These are phyloP conservation scores for Lepus americanus DNA, from an alignment of 2,113 vertebrate species.

Conservation along the genomic window DNA sequence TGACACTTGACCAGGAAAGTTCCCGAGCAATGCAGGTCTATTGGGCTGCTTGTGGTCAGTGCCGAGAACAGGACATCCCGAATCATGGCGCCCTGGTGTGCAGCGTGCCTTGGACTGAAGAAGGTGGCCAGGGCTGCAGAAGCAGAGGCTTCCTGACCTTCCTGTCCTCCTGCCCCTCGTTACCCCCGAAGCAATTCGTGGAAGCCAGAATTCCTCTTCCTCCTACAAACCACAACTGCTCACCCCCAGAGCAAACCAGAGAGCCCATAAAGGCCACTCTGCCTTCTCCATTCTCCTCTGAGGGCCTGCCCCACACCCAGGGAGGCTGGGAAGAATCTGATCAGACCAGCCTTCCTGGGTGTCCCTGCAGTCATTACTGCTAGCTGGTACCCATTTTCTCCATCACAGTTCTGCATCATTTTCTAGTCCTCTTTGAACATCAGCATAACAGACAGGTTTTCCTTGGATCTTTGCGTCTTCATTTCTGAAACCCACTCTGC, in stretches of 20 bases:
- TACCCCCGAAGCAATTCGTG: neutral
- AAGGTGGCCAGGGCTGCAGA: neutral
- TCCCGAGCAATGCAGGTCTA: neutral
- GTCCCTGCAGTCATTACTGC: neutral
- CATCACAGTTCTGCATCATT: neutral
- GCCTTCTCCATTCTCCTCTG: neutral
- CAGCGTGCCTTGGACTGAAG: neutral
- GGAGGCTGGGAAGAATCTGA: no score
- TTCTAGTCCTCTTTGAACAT: neutral
- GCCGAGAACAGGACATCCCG: neutral
- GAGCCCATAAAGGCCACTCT: neutral
- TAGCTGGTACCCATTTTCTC: neutral
- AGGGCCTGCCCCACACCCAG: no score
- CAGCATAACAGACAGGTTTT: neutral
- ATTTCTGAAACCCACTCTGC: neutral
- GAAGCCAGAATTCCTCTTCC: neutral
- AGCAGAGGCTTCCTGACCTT: neutral
- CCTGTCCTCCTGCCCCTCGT: neutral
- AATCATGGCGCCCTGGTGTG: neutral
- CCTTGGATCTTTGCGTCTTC: neutral
- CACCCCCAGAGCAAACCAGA: neutral
- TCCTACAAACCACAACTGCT: neutral
- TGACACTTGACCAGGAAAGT: slow-evolving; percentile 24
- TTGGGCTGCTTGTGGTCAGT: neutral
- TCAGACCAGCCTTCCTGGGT: neutral